Evolutionary conservation across 2,113 vertebrate genomes (phyloP), one percentile per base, ranked within the genome.

Genomic region (Indri indri): DNA sequence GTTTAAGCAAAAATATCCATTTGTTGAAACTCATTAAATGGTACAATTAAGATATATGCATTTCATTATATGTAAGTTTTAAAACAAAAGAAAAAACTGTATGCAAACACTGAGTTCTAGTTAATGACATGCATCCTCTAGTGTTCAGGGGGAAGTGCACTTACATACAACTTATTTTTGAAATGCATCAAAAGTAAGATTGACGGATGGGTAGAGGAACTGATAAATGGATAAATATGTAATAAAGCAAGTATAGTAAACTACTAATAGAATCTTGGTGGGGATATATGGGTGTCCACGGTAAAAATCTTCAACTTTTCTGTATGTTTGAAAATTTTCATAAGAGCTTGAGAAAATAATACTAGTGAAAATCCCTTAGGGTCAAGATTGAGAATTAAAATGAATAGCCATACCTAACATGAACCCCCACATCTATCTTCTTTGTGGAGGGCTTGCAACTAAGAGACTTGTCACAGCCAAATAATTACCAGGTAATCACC

Each of bases 1-100:
- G 50, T 73, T 77, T 73, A 82, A 94, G 86, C 16, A 76, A 83
- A 40, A 23, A 68, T 22, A 82, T 63, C n/a, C 30, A 40, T 70
- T 61, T 83, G 45, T 45, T 25, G 74, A 93, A 68, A 66, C 70
- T 91, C 77, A 91, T 54, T 83, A 95, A 91, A 65, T 32, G 23
- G 30, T 77, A 10, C 70, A 68, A 95, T 59, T 90, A 92, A 25
- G 14, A 83, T 74, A 34, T 34, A 73, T 27, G 30, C 22, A 88
- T 88, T 90, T 61, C 45, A 93, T 68, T 57, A 20, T 22, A 88
- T 32, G 34, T 66, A 95, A 82, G 86, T 96, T 70, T 76, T 70
- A 50, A 30, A 82, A 65, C 47, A 68, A 88, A 85, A 92, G 57
- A 17, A 90, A 86, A 66, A 87, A 88, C 40, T 61, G 4, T 4